Percentiles rank a stretch among this genome's conserved stretches.
Conservation (phyloP, 92 coral and sea anemone species). For the Diadumene lineata region DNA sequence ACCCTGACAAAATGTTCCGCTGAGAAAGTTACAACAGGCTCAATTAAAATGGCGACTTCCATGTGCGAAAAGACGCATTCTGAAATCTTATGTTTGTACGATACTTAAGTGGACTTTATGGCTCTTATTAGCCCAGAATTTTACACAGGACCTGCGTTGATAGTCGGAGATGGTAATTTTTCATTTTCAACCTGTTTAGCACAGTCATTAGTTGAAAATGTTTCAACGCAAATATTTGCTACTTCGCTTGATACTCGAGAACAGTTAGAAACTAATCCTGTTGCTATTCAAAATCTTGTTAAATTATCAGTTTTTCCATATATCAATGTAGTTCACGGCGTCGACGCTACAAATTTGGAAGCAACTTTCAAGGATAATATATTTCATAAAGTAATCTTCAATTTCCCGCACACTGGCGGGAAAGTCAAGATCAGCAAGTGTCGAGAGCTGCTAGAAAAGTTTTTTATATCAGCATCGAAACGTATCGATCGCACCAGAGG, state of each 20-base stretch:
- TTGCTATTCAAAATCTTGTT: conserved; percentile 71
- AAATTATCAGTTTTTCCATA: conserved; percentile 46
- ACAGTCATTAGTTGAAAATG: conserved; percentile 26
- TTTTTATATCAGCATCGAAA: conserved; percentile 76
- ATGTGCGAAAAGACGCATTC: not conserved
- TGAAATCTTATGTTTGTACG: not conserved
- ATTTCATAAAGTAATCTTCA: conserved; percentile 84
- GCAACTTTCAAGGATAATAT: conserved; percentile 44
- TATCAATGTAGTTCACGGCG: conserved; percentile 71
- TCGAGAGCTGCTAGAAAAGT: conserved; percentile 71
- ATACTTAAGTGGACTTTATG: conserved; percentile 13
- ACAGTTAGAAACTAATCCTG: conserved; percentile 48
- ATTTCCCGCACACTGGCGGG: conserved; percentile 96
- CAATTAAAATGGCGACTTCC: conserved; percentile 32
- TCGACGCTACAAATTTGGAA: conserved; percentile 84
- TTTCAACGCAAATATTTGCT: conserved; percentile 53
- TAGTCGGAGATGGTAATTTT: conserved; percentile 98
- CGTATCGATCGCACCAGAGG: conserved; percentile 62
- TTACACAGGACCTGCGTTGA: conserved; percentile 63
- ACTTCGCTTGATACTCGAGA: conserved; percentile 82
- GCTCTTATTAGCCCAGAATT: conserved; percentile 61
- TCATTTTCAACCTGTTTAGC: conserved; percentile 91
- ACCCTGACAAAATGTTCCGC: too few species aligned
- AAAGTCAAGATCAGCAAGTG: conserved; percentile 87
- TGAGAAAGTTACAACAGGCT: conserved; percentile 20